phyloP scores from a whole-genome alignment of 2,888 invertebrate species.

The Idaea straminata region DNA sequence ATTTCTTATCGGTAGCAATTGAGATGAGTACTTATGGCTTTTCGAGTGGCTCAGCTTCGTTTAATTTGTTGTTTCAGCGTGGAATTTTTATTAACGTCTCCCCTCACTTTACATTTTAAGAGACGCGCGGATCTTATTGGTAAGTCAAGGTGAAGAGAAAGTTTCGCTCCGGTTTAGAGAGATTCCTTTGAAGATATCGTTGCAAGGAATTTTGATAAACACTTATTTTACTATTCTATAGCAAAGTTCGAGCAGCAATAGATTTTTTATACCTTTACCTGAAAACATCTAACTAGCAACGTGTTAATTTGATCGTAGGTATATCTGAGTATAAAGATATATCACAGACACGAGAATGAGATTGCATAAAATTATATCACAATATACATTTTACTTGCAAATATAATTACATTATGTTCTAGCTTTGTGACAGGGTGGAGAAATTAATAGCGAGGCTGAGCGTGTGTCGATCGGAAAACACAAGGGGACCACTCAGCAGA shows the following conservation, averaged over 20 bases:
- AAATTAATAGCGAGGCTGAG: constrained; percentile 75
- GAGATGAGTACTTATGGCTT: constrained; percentile 81
- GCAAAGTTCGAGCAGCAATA: not conserved
- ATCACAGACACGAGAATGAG: constrained; percentile 46
- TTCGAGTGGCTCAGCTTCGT: constrained; percentile 80
- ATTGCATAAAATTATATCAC: constrained; percentile 50
- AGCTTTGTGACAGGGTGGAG: constrained; percentile 71
- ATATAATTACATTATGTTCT: constrained; percentile 76
- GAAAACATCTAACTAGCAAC: not conserved
- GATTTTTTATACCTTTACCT: not conserved
- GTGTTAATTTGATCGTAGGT: constrained; percentile 28
- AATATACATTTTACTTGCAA: constrained; percentile 71
- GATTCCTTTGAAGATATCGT: constrained; percentile 34
- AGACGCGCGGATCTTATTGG: constrained; percentile 53
- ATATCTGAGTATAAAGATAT: constrained; percentile 38
- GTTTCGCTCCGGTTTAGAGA: constrained; percentile 45
- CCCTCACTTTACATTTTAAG: constrained; percentile 72
- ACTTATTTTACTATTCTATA: constrained; percentile 24
- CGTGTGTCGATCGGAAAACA: constrained; percentile 67
- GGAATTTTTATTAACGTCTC: constrained; percentile 79
- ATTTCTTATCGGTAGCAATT: constrained; percentile 80
- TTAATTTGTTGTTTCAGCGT: constrained; percentile 80
- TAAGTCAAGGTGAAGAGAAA: constrained; percentile 55
- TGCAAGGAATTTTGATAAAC: constrained; percentile 20
- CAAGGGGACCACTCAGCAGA: constrained; percentile 77